Evolutionary conservation across 2,113 vertebrate genomes (phyloP).

Genomic region (Phaetusa simplex): DNA sequence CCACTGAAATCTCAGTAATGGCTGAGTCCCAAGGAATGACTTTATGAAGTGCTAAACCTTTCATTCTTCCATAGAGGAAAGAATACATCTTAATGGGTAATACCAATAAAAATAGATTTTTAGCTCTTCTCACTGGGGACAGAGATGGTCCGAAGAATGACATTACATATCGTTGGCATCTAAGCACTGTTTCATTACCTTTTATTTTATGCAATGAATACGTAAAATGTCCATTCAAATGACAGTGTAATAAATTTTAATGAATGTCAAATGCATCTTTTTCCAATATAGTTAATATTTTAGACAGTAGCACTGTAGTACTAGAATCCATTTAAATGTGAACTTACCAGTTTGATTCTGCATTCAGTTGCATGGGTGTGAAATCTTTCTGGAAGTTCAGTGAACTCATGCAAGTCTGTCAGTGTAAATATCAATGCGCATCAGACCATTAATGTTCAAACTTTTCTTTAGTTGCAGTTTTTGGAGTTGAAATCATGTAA

Average conservation of each 20-base stretch:
- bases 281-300: background rate
- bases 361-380: background rate
- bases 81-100: background rate
- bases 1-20: background rate
- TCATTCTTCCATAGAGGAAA: background rate
- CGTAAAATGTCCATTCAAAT: background rate
- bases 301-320: background rate
- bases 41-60: background rate
- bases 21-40: background rate
- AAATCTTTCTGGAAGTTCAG: background rate
- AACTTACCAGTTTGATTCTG: background rate
- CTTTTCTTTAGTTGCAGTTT: background rate
- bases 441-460: background rate
- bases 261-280: background rate
- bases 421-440: background rate
- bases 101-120: background rate
- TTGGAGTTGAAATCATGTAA: background rate
- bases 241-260: slow-evolving; percentile 6
- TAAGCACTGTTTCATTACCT: background rate
- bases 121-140: background rate
- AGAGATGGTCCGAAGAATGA: background rate
- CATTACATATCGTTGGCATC: background rate
- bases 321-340: background rate
- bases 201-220: slow-evolving; percentile 4
- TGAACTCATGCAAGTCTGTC: background rate